phyloP scores from a whole-genome alignment of 1,140 invertebrate genomes.

The Drosophila subpulchrella region DNA sequence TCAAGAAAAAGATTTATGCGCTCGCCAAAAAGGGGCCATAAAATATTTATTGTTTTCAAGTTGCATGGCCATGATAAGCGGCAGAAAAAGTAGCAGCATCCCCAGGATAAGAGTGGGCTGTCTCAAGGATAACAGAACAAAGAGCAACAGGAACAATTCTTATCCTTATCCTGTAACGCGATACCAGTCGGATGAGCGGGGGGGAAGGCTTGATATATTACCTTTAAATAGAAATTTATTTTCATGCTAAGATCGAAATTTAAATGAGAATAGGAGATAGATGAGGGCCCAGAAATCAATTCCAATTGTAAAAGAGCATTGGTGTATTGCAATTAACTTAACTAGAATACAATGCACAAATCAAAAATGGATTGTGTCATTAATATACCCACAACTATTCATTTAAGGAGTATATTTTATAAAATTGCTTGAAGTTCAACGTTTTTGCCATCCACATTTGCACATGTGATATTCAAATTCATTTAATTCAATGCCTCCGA shows the following conservation, averaged over 20 bases:
- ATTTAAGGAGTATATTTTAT: no score
- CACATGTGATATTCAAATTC: constrained; percentile 30
- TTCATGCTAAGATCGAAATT: constrained; percentile 39
- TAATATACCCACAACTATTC: no score
- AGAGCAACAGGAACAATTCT: constrained; percentile 56
- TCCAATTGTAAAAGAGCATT: constrained; percentile 7
- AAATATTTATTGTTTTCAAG: constrained; percentile 80
- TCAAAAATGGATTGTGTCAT: no score
- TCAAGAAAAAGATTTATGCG: constrained; percentile 70
- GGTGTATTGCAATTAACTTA: neutral
- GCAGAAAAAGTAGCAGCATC: constrained; percentile 1
- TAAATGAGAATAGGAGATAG: constrained; percentile 43
- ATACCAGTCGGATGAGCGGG: constrained; percentile 27
- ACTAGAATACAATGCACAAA: neutral
- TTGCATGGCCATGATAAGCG: constrained; percentile 67
- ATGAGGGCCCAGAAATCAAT: constrained; percentile 11
- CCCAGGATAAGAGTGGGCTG: constrained; percentile 18
- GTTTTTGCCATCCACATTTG: neutral
- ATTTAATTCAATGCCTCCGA: constrained; percentile 26
- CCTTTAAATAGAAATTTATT: constrained; percentile 69
- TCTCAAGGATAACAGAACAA: constrained; percentile 23
- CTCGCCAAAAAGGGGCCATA: constrained; percentile 65
- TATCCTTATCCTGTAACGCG: constrained; percentile 49
- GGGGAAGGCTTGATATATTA: constrained; percentile 53
- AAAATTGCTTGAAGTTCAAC: neutral